These are phyloP conservation scores for Ellobius talpinus DNA, from an alignment of 2,113 vertebrate species.

Conservation along the genomic window DNA sequence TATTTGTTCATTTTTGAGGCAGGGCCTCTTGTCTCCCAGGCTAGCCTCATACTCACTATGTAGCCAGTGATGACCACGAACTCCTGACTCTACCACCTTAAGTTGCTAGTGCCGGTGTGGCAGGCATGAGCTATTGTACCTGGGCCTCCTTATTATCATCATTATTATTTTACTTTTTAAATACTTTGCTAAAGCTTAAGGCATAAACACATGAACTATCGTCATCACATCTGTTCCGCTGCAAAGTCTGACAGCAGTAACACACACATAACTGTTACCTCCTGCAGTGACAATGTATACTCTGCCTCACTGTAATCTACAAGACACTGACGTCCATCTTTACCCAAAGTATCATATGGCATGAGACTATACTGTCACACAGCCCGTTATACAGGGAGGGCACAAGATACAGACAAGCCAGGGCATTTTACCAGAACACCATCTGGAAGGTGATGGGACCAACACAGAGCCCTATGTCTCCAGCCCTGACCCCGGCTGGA, in stretches of 20 bases:
- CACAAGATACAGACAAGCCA: not conserved
- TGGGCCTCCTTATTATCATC: not conserved
- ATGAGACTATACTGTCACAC: not conserved
- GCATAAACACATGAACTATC: not conserved
- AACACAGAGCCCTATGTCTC: not conserved
- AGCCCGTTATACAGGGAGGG: not conserved
- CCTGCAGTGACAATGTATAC: not conserved
- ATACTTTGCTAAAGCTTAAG: not conserved
- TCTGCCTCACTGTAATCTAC: not conserved
- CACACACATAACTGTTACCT: not conserved
- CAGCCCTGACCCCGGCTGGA: not conserved
- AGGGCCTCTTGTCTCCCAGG: not conserved
- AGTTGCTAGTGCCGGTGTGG: not conserved
- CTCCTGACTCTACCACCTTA: not conserved
- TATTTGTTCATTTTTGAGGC: not conserved
- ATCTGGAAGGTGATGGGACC: not conserved
- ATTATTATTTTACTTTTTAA: not conserved
- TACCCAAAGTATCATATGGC: not conserved
- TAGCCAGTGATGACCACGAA: not conserved
- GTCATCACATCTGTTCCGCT: not conserved
- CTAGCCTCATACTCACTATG: not conserved
- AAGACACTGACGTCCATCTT: not conserved
- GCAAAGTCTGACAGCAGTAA: not conserved
- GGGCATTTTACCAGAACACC: not conserved
- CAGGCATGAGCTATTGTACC: not conserved